Percentiles rank a stretch among this genome's conserved stretches.
Conservation (phyloP, 2,888 invertebrate species). For the Athalia circularis region DNA sequence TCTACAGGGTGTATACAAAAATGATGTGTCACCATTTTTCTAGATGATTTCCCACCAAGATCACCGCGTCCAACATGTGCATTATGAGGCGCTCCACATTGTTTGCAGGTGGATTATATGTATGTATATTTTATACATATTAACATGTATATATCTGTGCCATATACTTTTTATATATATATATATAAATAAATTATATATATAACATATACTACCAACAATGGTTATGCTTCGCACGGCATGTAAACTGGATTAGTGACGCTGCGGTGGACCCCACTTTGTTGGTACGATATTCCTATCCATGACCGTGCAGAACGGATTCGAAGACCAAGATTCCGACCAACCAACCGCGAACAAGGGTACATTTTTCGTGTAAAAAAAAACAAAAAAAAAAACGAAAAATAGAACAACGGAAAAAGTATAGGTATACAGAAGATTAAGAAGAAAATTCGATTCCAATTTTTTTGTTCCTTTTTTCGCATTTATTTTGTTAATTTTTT, state of each 20-base stretch:
- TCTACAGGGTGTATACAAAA: neutral
- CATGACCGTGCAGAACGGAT: slow-evolving; percentile 48
- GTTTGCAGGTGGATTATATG: slow-evolving; percentile 35
- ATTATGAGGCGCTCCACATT: neutral
- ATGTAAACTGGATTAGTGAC: slow-evolving; percentile 66
- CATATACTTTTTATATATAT: neutral
- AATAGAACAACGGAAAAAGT: neutral
- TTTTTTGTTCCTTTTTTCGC: no score
- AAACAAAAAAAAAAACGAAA: neutral
- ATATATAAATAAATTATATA: neutral
- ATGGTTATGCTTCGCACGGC: slow-evolving; percentile 61
- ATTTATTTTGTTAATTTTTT: no score
- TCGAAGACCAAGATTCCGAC: slow-evolving; percentile 18
- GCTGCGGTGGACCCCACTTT: slow-evolving; percentile 65
- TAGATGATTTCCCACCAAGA: no score
- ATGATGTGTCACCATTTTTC: neutral
- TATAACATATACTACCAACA: neutral
- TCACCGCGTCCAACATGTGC: no score
- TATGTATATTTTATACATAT: neutral
- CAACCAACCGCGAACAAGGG: neutral
- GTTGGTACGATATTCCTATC: slow-evolving; percentile 50
- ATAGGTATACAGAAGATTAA: neutral
- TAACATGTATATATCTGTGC: no score
- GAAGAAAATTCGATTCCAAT: no score
- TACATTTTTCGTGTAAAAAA: no score